Evolutionary conservation across 2,797 vertebrate genomes (phyloP), one percentile per base, ranked within the genome.

Genomic region (Ctenopoma kingsleyae): DNA sequence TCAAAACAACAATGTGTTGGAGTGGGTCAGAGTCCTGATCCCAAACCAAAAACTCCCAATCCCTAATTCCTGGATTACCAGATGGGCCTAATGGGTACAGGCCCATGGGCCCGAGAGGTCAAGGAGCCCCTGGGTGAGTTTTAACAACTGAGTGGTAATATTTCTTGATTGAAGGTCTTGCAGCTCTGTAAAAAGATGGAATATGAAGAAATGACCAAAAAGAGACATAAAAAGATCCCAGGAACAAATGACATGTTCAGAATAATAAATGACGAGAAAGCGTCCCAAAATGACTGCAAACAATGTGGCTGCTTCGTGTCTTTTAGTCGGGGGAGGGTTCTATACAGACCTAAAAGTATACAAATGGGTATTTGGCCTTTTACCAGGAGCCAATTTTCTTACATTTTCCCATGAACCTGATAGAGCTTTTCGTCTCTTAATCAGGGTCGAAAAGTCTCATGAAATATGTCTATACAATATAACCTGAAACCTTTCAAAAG

Each of bases 1-100:
- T 54, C 47, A 51, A 52, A 51, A 41, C n/a, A 65, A 32, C n/a
- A 49, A 43, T n/a, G 41, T 43, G 41, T 17, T 43, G 11, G 4
- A 36, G 35, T 11, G 35, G 35, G 35, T 36, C 35, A 11, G 35
- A 36, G 35, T 36, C 35, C 35, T 11, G 35, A 36, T 36, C 35
- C 2, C 35, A 36, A 36, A 36, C 8, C 35, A 36, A 36, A 36
- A 36, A 36, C 35, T 36, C 35, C 11, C 35, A 10, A 10, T 36
- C 35, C 35, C 35, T 36, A 36, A 36, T 10, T 2, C 2, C 8
- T 36, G 35, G 11, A 36, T 10, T 10, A 11, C 35, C 9, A 36
- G 10, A 36, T 11, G 8, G 35, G 35, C 8, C 35, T 10, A 36
- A 36, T 36, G 10, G n/a, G n/a, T n/a, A n/a, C n/a, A n/a, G n/a